Percentiles rank a stretch among this genome's conserved stretches.
phyloP scores from a whole-genome alignment of 2,888 invertebrate genomes.

The Macrosoma leucophasiata region DNA sequence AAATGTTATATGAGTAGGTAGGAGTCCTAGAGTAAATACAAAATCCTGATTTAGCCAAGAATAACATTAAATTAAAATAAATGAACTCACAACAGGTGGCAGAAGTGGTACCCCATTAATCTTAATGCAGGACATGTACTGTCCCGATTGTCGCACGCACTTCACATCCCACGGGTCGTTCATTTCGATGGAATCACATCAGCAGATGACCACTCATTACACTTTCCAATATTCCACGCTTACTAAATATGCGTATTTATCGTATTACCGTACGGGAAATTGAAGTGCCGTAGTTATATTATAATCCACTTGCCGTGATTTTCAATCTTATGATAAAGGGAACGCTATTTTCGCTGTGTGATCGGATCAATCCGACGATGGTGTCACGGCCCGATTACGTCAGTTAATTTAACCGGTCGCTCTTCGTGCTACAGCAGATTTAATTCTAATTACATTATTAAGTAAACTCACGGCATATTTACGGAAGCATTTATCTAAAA shows the following conservation, averaged over 20 bases:
- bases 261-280: conserved; percentile 5
- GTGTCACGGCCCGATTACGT: conserved; percentile 67
- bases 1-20: too few relatives aligned
- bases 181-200: conserved; percentile 38
- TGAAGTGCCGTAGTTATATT: conserved; percentile 15
- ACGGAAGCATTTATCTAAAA: background rate
- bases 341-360: conserved; percentile 41
- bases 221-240: too few relatives aligned
- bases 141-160: conserved; percentile 52
- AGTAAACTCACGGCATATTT: background rate
- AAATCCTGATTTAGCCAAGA: conserved; percentile 6
- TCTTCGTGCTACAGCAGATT: too few relatives aligned
- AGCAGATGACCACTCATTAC: conserved; percentile 9
- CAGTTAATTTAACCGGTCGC: conserved; percentile 40
- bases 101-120: conserved; percentile 83
- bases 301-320: conserved; percentile 5
- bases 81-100: conserved; percentile 81
- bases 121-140: conserved; percentile 82
- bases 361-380: conserved; percentile 33
- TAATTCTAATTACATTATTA: background rate
- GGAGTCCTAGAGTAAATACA: conserved; percentile 13
- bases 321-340: conserved; percentile 32
- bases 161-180: conserved; percentile 70
- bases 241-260: too few relatives aligned
- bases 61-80: conserved; percentile 8